Evolutionary conservation across 2,888 invertebrate genomes (phyloP).

Genomic region (Euplexia lucipara): DNA sequence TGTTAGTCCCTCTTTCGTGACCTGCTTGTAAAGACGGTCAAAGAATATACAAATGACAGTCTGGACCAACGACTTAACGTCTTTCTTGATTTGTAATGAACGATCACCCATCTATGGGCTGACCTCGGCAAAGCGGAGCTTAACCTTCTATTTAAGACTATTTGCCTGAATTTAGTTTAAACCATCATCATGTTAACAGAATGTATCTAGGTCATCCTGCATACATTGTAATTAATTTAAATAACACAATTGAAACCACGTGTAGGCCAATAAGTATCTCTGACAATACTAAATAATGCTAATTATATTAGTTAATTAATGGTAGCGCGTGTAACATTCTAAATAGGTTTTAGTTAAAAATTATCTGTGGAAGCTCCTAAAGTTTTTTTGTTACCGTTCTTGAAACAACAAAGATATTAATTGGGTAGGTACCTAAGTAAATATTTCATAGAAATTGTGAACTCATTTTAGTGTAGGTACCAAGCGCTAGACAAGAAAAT

Average conservation of each 20-base stretch:
- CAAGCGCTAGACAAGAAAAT: not conserved
- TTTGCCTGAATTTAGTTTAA: too few species aligned
- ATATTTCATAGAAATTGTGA: conserved; percentile 5
- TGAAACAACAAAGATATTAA: conserved; percentile 26
- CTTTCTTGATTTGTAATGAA: too few species aligned
- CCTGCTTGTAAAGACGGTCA: too few species aligned
- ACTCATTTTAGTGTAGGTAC: not conserved
- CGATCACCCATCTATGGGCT: too few species aligned
- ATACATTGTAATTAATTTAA: conserved; percentile 28
- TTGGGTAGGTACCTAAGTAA: conserved; percentile 2
- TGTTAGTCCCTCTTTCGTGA: too few species aligned
- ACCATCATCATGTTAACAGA: too few species aligned
- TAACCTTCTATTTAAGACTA: too few species aligned
- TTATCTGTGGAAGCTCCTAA: conserved; percentile 1
- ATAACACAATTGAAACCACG: conserved; percentile 19
- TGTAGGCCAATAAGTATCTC: conserved; percentile 23
- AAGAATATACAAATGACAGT: too few species aligned
- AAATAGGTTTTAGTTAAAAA: conserved; percentile 7
- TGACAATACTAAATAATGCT: conserved; percentile 16
- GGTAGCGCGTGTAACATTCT: not conserved
- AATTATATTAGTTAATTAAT: conserved; percentile 33
- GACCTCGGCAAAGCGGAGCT: too few species aligned
- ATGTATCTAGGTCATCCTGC: conserved; percentile 23
- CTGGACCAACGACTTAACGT: too few species aligned
- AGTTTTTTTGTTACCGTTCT: not conserved